Base-by-base conservation (phyloP, 2,797 vertebrate species). In the Oophaga sylvatica region DNA sequence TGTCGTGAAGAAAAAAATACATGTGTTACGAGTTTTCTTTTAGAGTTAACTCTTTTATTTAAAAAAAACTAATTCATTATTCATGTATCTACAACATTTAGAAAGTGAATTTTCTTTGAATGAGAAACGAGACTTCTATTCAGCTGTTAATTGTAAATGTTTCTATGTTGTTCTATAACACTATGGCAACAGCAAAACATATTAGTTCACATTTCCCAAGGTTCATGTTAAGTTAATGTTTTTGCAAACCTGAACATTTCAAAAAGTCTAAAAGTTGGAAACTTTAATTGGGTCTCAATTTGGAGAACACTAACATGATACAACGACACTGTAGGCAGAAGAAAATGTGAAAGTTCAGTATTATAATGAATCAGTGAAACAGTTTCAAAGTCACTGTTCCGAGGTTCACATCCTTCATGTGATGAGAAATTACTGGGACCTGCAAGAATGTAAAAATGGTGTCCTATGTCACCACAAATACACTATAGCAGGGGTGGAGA, bases 1-100 rank as follows among this genome's bases (percentile, higher is more conserved):
- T 65, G 73, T 83, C 60, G 20, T 45, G 20, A 41, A 83, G 81
- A 76, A 63, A 87, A 87, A 73, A 87, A 83, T 73, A 48, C 71
- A 48, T 53, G 15, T 87, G 73, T 83, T 45, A 19, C 22, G 71
- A 41, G 31, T 20, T 60, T 60, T 22, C 15, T 75, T 41, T 22
- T 35, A 83, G 20, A 59, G 41, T 87, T 83, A 87, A 87, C 80
- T 17, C 31, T 19, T 77, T 20, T 5, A 60, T 15, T 19, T 70
- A 77, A 79, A 22, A 53, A 53, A 4, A 53, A 4, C 35, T 0
- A 2, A 76, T n/a, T 16, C 19, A 75, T 48, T 12, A 75, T 22
- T 48, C 11, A 5, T 70, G 41, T 9, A 48, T n/a, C 56, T 56
- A 53, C 48, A 53, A 8, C 8, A 56, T 75, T 48, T 75, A 11